Evolutionary conservation across 2,797 vertebrate genomes (phyloP).

Genomic region (Chelmon rostratus): DNA sequence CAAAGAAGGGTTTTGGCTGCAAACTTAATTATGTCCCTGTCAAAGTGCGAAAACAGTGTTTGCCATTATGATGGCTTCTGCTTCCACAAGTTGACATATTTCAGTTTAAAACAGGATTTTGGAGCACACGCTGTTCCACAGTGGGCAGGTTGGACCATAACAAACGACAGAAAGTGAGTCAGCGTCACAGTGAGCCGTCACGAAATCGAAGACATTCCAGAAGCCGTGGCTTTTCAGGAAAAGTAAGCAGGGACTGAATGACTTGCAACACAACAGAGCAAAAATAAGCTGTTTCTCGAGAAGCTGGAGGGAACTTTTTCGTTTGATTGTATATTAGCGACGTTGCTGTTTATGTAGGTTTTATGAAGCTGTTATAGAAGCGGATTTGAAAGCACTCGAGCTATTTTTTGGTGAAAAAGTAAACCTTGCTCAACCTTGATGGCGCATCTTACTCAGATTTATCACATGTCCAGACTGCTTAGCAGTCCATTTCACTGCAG

Average conservation of each 20-base stretch:
- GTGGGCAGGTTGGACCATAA: constrained; percentile 9
- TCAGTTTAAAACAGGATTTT: constrained; percentile 20
- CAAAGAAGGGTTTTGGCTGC: neutral
- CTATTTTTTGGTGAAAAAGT: neutral
- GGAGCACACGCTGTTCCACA: constrained; percentile 18
- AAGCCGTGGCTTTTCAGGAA: neutral
- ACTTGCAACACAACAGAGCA: neutral
- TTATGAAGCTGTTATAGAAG: neutral
- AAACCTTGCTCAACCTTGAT: constrained; percentile 45
- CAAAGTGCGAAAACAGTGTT: constrained; percentile 20
- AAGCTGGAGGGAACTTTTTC: neutral
- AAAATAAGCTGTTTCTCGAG: neutral
- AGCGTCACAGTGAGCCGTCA: constrained; percentile 17
- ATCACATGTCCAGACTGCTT: constrained; percentile 28
- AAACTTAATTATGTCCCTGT: neutral
- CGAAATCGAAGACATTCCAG: constrained; percentile 6
- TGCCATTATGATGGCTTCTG: neutral
- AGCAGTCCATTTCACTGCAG: constrained; percentile 31
- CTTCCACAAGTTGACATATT: constrained; percentile 26
- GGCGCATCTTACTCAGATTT: neutral
- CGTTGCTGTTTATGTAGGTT: neutral
- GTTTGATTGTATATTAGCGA: neutral
- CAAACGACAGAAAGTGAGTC: constrained; percentile 24
- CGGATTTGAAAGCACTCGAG: neutral
- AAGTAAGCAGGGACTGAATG: neutral